Percentiles rank a stretch among this genome's conserved stretches.
Evolutionary conservation across 2,888 invertebrate species (phyloP).

Genomic region (Morpho helenor): DNA sequence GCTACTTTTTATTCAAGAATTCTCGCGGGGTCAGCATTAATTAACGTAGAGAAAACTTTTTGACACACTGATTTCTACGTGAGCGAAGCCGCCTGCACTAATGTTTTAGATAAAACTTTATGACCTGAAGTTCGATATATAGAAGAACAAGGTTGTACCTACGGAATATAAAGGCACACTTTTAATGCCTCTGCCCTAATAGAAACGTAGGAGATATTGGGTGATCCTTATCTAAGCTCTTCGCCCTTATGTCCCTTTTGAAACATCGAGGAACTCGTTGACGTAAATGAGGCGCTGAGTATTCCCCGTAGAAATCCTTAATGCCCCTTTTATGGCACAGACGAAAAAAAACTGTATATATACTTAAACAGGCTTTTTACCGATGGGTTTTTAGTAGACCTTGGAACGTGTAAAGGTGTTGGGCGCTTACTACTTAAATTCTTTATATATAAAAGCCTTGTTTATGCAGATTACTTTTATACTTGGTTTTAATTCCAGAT

Average conservation of each 20-base stretch:
- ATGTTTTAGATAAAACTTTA: no score
- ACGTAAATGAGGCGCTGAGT: slow-evolving; percentile 13
- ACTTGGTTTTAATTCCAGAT: no score
- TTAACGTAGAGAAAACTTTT: no score
- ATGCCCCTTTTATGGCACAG: slow-evolving; percentile 11
- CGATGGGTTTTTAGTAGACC: slow-evolving; percentile 9
- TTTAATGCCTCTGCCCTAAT: slow-evolving; percentile 9
- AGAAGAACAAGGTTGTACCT: neutral
- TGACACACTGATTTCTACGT: no score
- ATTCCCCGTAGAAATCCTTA: slow-evolving; percentile 14
- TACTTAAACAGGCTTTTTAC: slow-evolving; percentile 5
- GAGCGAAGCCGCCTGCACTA: no score
- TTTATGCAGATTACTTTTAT: no score
- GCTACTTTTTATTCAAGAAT: no score
- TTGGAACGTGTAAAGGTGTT: slow-evolving; percentile 5
- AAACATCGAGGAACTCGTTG: slow-evolving; percentile 6
- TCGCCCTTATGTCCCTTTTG: slow-evolving; percentile 12
- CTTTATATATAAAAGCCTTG: no score
- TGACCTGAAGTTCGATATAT: neutral
- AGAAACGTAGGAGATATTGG: slow-evolving; percentile 12
- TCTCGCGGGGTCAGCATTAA: no score
- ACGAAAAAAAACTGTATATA: slow-evolving; percentile 9
- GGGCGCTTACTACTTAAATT: neutral
- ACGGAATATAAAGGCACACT: neutral
- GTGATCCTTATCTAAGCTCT: slow-evolving; percentile 10